Evolutionary conservation across 2,888 invertebrate genomes (phyloP).

Genomic region (Phortica okadai): DNA sequence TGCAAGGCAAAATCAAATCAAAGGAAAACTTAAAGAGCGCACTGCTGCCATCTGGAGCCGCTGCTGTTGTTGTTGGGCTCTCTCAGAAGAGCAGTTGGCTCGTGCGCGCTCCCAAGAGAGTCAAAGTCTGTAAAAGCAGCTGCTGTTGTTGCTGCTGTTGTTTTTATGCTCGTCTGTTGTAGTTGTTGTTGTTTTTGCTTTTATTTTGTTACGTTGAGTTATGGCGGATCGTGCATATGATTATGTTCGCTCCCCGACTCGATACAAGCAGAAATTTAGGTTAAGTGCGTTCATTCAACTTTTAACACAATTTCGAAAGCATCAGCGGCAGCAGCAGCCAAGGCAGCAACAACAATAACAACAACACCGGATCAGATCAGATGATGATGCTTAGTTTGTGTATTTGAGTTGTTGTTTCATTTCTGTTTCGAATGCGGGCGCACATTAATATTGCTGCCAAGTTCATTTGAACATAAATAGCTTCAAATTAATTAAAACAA

Average conservation of each 20-base stretch:
- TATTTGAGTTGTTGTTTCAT: constrained; percentile 50
- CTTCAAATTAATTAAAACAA: too few relatives aligned
- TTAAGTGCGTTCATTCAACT: constrained; percentile 77
- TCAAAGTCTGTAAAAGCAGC: not conserved
- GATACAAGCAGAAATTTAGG: constrained; percentile 63
- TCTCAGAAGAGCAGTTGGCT: not conserved
- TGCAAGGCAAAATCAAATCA: too few relatives aligned
- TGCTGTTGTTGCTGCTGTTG: not conserved
- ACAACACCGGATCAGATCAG: constrained; percentile 23
- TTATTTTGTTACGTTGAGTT: constrained; percentile 6
- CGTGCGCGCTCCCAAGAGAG: not conserved
- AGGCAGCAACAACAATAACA: constrained; percentile 8
- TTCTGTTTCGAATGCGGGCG: constrained; percentile 62
- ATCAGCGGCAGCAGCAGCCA: constrained; percentile 36
- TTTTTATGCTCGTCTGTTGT: not conserved
- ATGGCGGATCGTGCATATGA: constrained; percentile 31
- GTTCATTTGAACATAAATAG: not conserved
- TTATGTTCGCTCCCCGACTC: constrained; percentile 19
- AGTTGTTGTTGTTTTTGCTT: not conserved
- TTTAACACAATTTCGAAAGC: constrained; percentile 73
- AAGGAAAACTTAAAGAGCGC: too few relatives aligned
- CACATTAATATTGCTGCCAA: not conserved
- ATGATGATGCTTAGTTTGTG: constrained; percentile 6
- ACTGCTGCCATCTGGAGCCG: too few relatives aligned
- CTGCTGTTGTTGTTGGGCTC: too few relatives aligned